Base-by-base conservation (phyloP, 2,888 invertebrate genomes). In the Trachelus iudaicus region DNA sequence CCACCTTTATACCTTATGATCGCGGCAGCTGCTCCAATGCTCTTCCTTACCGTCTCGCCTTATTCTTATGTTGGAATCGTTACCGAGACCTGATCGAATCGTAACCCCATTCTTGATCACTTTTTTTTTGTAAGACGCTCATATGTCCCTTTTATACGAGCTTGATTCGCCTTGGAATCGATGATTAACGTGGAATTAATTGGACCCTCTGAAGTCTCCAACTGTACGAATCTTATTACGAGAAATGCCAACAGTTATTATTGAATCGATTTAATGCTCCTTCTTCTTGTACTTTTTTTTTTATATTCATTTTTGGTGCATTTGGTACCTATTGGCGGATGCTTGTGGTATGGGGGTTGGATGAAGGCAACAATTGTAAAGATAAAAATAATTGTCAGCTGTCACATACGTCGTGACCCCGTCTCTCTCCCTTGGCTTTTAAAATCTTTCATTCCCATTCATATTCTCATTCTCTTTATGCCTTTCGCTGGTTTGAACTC, bases 351-450 rank as follows among this genome's bases (percentile, higher is more conserved):
- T 4, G 56, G 40, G 56, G 23, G 2, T 56, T 56, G 56, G 9
- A 56, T 0, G 56, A 23, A 56, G 9, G 23, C 23, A 56, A 23
- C 56, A 56, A 56, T 56, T 56, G 56, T 56, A 23, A 56, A 23
- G 56, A 23, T 73, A 76, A 76, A 78, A 78, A 76, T 78, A 78
- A 78, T 78, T 78, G 78, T 78, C 78, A 78, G 78, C 78, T 76
- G 78, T 78, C 76, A 78, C 75, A 78, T 73, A 73, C 78, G 78
- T 76, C 76, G 56, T 78, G 78, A 78, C 76, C 76, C 78, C 73
- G 40, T 76, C 78, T 78, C 73, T 40, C 30, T n/a, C 35, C 30
- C 23, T 75, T 75, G 56, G 71, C 71, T 71, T 23, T 31, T 71
- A 34, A 31, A 34, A 71, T 71, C 71, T 31, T 31, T 33, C 71